phyloP scores from a whole-genome alignment of 2,113 vertebrate species.

The Anhinga anhinga region DNA sequence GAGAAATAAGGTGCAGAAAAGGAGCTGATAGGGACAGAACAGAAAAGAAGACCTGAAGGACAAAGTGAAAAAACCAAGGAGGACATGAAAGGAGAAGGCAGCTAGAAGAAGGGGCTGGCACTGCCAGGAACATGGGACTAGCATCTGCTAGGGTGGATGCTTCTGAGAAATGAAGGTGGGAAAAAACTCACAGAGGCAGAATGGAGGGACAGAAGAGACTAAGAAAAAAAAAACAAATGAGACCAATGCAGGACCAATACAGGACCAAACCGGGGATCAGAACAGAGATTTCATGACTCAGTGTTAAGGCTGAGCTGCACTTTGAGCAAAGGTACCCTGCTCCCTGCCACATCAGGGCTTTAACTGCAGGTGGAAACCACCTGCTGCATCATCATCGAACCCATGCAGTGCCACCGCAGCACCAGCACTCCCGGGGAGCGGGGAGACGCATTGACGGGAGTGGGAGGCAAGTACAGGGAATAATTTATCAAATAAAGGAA shows the following conservation, averaged over 20 bases:
- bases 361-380: not conserved
- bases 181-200: not conserved
- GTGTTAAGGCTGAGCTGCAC: not conserved
- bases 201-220: not conserved
- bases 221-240: not conserved
- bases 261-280: not conserved
- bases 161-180: not conserved
- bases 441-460: not conserved
- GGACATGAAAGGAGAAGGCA: not conserved
- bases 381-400: not conserved
- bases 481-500: not conserved
- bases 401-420: accelerated
- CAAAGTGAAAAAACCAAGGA: not conserved
- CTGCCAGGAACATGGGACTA: not conserved
- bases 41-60: not conserved
- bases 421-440: not conserved
- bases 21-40: not conserved
- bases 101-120: not conserved
- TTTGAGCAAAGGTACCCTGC: not conserved
- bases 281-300: not conserved
- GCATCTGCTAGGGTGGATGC: not conserved
- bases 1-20: not conserved
- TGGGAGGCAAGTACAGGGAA: not conserved
- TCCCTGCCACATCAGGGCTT: not conserved
- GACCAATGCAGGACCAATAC: not conserved